A percentile compares a stretch with the other conserved stretches of the same genome.
phyloP scores from a whole-genome alignment of 2,113 vertebrate genomes.

The Plecturocebus donacophilus region DNA sequence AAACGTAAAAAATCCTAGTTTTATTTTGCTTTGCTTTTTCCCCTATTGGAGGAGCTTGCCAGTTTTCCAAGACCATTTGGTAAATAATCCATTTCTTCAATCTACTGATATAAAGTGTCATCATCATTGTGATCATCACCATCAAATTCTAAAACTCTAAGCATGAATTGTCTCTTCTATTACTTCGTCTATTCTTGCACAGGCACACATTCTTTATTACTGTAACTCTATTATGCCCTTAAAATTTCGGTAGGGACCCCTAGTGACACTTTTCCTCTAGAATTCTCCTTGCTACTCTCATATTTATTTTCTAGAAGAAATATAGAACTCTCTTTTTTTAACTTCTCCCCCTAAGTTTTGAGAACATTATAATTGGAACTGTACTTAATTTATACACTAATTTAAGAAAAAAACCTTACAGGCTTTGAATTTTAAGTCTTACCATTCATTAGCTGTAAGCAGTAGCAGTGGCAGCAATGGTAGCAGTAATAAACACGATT shows the following conservation, averaged over 20 bases:
- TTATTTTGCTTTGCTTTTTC: background rate
- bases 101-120: background rate
- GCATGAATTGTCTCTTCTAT: background rate
- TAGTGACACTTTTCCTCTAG: background rate
- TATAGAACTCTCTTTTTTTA: background rate
- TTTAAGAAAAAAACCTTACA: conserved; percentile 20
- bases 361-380: background rate
- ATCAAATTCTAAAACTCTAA: background rate
- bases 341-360: background rate
- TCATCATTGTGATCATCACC: background rate
- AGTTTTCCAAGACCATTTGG: conserved; percentile 9
- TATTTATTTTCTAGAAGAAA: conserved; percentile 34
- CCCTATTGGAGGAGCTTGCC: background rate
- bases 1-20: background rate
- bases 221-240: background rate
- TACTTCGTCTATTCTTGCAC: background rate
- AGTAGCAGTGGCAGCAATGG: background rate
- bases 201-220: background rate
- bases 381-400: conserved; percentile 30
- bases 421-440: background rate
- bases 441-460: background rate
- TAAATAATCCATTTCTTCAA: background rate
- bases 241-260: background rate
- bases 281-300: background rate
- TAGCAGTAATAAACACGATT: background rate